These are phyloP conservation scores for Pteronura brasiliensis DNA, from an alignment of 2,113 vertebrate genomes.

Conservation along the genomic window DNA sequence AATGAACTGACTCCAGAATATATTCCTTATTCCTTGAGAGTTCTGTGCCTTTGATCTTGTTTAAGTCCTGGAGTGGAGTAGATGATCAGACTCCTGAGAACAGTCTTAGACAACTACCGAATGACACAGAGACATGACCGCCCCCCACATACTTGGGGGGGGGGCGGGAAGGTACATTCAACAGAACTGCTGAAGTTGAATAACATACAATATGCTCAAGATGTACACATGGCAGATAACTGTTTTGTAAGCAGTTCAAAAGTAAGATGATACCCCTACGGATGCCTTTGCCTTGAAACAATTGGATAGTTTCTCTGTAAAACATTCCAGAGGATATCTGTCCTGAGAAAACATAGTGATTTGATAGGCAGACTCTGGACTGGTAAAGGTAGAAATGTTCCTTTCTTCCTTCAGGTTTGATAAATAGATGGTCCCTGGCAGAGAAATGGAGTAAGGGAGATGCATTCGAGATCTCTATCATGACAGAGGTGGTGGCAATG, in stretches of 20 bases:
- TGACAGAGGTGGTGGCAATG: neutral
- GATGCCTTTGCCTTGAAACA: neutral
- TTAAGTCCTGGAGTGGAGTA: fast-evolving
- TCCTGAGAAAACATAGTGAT: neutral
- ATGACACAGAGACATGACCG: neutral
- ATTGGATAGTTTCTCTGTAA: neutral
- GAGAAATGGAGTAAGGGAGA: neutral
- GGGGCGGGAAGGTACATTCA: neutral
- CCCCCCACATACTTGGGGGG: neutral
- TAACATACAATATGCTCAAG: neutral
- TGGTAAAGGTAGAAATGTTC: neutral
- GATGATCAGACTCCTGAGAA: neutral
- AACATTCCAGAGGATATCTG: neutral
- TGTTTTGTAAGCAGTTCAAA: neutral
- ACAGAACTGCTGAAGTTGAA: neutral
- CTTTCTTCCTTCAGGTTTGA: neutral
- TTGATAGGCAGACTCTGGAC: neutral
- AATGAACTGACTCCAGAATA: neutral
- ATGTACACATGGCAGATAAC: neutral
- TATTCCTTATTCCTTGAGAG: neutral
- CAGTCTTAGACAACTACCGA: too few relatives aligned
- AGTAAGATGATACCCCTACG: neutral
- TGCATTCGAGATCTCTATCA: neutral
- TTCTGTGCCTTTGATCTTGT: neutral
- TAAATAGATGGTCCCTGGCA: neutral